Evolutionary conservation across 2,113 vertebrate species (phyloP), one percentile per base, ranked within the genome.

Genomic region (Ancistrus triradiatus): DNA sequence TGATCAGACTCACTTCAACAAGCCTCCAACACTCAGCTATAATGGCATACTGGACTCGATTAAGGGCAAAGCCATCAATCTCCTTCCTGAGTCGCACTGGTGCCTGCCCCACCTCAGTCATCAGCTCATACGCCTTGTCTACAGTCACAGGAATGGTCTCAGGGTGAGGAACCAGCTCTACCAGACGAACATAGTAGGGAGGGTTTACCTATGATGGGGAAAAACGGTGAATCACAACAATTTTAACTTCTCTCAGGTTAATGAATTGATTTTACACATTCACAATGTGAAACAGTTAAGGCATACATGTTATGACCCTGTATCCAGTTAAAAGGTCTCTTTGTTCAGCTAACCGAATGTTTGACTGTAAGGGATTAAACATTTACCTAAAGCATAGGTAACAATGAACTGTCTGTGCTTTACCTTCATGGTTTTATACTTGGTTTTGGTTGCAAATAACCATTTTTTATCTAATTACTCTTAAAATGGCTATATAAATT

Each of bases 81-180:
- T 99, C 96, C 78, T 77, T 93, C 74, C 53, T 87, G 17, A 99
- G 74, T 44, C 86, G 78, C 50, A 99, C 86, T 0, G 96, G 95
- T 3, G 83, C 89, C 68, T 97, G 96, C 28, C 93, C 94, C 43
- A 95, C 88, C 79, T 83, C 87, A 71, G 72, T 91, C 95, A 99
- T 95, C 60, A 99, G 72, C 24, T 80, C 53, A 0, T 91, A 80
- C 4, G 92, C 87, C 70, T 65, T 77, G 58, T 95, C 92, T 85
- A 90, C 74, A 0, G 90, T 90, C 2, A 62, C 61, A 0, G 83
- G 55, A 31, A 83, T 74, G 0, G 93, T 98, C 76, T 96, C 88
- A 1, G 92, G 91, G 81, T 99, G 96, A 64, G 95, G 96, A 43
- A 99, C 90, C 80, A 99, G 86, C 87, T 98, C 95, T 70, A 98